phyloP scores from a whole-genome alignment of 2,888 invertebrate genomes.

The Colostygia pectinataria region DNA sequence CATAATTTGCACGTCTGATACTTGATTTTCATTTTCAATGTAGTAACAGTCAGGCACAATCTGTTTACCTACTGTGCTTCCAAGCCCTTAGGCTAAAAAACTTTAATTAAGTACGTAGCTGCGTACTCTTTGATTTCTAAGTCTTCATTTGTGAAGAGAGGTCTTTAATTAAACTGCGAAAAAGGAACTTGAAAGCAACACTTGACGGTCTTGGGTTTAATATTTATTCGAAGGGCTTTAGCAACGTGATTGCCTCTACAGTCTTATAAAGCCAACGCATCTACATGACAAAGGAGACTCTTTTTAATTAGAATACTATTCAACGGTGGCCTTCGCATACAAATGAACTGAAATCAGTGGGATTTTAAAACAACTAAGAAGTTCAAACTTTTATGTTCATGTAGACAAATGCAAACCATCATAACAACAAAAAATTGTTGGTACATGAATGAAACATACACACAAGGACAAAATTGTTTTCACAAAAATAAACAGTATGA shows the following conservation, averaged over 20 bases:
- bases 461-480: no score
- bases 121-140: conserved; percentile 35
- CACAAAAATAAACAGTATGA: no score
- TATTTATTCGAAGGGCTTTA: conserved; percentile 60
- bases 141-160: conserved; percentile 39
- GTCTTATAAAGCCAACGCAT: conserved; percentile 45
- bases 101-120: background rate
- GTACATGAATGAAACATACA: no score
- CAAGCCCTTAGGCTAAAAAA: background rate
- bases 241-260: conserved; percentile 54
- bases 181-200: conserved; percentile 43
- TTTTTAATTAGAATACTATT: conserved; percentile 74
- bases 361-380: conserved; percentile 11
- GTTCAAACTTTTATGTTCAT: background rate
- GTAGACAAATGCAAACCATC: no score
- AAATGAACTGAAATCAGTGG: conserved; percentile 57
- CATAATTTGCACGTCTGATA: no score
- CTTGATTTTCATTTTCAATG: no score
- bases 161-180: conserved; percentile 48
- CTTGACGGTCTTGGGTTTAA: conserved; percentile 38
- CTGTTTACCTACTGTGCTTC: no score
- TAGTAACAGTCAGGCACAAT: no score
- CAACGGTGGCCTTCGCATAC: conserved; percentile 60
- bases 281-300: conserved; percentile 72
- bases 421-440: no score